phyloP scores from a whole-genome alignment of 1,140 invertebrate species.

The Anastatus disparis region DNA sequence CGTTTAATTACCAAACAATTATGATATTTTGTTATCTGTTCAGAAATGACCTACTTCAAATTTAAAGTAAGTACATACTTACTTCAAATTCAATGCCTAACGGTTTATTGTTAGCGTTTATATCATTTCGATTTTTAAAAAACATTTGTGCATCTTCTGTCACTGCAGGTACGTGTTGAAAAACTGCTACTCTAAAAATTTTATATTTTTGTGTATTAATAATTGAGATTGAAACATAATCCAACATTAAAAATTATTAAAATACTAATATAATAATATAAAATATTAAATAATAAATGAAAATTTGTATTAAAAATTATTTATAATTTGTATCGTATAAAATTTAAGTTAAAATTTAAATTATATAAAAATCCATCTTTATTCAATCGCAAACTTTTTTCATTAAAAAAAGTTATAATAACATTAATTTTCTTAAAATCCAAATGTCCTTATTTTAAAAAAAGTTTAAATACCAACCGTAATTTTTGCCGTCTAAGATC shows the following conservation, averaged over 20 bases:
- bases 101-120: constrained; percentile 48
- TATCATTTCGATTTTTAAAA: constrained; percentile 51
- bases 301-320: not conserved
- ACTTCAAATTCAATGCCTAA: constrained; percentile 75
- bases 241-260: too few species aligned
- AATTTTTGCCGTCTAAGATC: constrained; percentile 66
- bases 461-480: constrained; percentile 42
- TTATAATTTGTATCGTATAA: not conserved
- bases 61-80: constrained; percentile 25
- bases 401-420: too few species aligned
- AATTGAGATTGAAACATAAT: too few species aligned
- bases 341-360: not conserved
- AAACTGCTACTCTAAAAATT: constrained; percentile 72
- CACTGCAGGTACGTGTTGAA: constrained; percentile 78
- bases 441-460: too few species aligned
- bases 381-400: too few species aligned
- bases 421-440: too few species aligned
- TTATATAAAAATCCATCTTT: not conserved
- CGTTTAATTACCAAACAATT: too few species aligned
- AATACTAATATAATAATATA: too few species aligned
- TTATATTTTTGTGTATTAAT: too few species aligned
- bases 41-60: too few species aligned
- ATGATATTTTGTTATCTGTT: too few species aligned
- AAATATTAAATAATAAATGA: too few species aligned
- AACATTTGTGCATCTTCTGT: constrained; percentile 58